Evolutionary conservation across 2,113 vertebrate genomes (phyloP), one percentile per base, ranked within the genome.

Genomic region (Thinocorus orbignyianus): DNA sequence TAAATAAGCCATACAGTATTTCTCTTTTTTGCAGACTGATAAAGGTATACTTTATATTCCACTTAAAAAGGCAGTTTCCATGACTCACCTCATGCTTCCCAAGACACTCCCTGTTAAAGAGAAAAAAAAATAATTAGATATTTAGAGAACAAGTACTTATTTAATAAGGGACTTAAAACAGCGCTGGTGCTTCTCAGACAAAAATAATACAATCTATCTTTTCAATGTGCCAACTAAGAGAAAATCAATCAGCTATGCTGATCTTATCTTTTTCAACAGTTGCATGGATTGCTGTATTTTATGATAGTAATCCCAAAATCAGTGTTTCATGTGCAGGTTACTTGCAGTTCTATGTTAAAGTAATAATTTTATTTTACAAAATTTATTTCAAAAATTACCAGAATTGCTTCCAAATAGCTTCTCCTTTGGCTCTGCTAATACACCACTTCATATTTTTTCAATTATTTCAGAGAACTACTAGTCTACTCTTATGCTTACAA

Each of bases 31-130:
- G 10, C 28, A 73, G 37, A 62, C 25, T 61, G 26, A 78, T 6
- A 68, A 82, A 93, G 41, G 6, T 51, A 90, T 19, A 14, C 41
- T 55, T 74, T 33, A 41, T 37, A 84, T 71, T 83, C 28, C 60
- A 81, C 26, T 86, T 77, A 4, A 70, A 51, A 86, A 66, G 28
- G 10, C 28, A 77, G 30, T 84, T 71, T 81, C 41, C 62, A 23
- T 51, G 52, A 97, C 98, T 98, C 65, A 98, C 98, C 98, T 98
- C 98, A 80, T 98, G 98, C 80, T 98, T 97, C 46, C 98, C 98
- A 94, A 98, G 97, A 95, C 98, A 98, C 48, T 97, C 97, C 90
- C 98, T 98, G 93, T 49, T 96, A 96, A 80, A 86, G 85, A 96
- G 66, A 97, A 61, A 88, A 84, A 94, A 86, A 61, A 87, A 84